These are phyloP conservation scores for Ophonus ardosiacus DNA, from an alignment of 2,888 invertebrate genomes.

Conservation along the genomic window DNA sequence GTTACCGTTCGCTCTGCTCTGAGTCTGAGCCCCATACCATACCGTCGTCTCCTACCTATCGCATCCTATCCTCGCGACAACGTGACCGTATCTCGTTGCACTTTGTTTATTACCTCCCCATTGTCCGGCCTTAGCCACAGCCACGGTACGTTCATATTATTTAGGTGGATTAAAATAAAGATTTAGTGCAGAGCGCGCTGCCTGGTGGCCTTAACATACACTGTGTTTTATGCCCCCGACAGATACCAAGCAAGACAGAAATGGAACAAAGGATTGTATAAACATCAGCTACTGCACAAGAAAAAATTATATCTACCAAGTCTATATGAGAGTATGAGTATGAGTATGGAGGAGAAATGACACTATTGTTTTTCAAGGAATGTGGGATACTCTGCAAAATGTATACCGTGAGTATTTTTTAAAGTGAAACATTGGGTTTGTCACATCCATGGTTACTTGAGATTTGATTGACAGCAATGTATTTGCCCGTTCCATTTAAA, in stretches of 20 bases:
- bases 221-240: neutral
- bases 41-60: slow-evolving; percentile 72
- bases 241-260: neutral
- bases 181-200: slow-evolving; percentile 1
- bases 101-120: slow-evolving; percentile 50
- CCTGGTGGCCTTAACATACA: neutral
- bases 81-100: slow-evolving; percentile 65
- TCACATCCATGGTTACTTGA: too few relatives aligned
- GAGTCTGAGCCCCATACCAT: neutral
- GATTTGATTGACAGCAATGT: too few relatives aligned
- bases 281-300: neutral
- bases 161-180: slow-evolving; percentile 59
- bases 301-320: too few relatives aligned
- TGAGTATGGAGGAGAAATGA: too few relatives aligned
- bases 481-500: too few relatives aligned
- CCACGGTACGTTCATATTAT: slow-evolving; percentile 35
- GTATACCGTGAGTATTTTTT: too few relatives aligned
- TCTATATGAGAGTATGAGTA: too few relatives aligned
- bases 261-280: neutral
- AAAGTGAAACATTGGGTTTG: too few relatives aligned
- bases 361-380: too few relatives aligned
- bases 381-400: too few relatives aligned
- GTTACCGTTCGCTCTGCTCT: neutral
- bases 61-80: slow-evolving; percentile 42
- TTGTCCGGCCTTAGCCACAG: slow-evolving; percentile 6